These are phyloP conservation scores for Mirounga angustirostris DNA, from an alignment of 2,113 vertebrate genomes.

Conservation along the genomic window DNA sequence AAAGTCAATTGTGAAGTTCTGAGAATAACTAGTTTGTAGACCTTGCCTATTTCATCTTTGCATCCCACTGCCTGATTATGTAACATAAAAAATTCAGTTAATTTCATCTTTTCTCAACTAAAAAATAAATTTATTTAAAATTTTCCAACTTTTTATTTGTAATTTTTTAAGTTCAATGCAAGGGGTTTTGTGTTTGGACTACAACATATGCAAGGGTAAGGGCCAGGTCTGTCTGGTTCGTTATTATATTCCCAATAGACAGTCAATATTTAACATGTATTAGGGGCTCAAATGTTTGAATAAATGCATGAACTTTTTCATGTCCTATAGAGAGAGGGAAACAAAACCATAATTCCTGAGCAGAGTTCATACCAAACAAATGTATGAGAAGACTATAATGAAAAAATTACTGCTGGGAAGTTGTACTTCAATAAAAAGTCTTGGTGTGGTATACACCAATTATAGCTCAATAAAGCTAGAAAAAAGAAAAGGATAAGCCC, in stretches of 20 bases:
- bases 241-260: background rate
- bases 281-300: background rate
- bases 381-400: background rate
- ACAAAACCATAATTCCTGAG: background rate
- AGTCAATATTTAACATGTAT: background rate
- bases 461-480: background rate
- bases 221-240: background rate
- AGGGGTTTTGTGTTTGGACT: background rate
- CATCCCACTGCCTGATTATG: background rate
- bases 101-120: background rate
- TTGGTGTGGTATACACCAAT: background rate
- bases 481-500: background rate
- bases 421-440: slow-evolving; percentile 6
- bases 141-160: background rate
- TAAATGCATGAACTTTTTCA: background rate
- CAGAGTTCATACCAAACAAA: background rate
- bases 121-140: slow-evolving; percentile 30
- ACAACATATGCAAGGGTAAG: background rate
- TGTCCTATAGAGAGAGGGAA: background rate
- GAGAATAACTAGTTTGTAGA: background rate
- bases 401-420: background rate
- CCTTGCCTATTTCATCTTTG: background rate
- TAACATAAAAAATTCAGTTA: background rate
- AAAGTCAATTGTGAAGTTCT: background rate
- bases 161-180: background rate